A percentile compares a stretch with the other conserved stretches of the same genome.
Evolutionary conservation across 2,797 vertebrate species (phyloP).

Genomic region (Spondyliosoma cantharus): DNA sequence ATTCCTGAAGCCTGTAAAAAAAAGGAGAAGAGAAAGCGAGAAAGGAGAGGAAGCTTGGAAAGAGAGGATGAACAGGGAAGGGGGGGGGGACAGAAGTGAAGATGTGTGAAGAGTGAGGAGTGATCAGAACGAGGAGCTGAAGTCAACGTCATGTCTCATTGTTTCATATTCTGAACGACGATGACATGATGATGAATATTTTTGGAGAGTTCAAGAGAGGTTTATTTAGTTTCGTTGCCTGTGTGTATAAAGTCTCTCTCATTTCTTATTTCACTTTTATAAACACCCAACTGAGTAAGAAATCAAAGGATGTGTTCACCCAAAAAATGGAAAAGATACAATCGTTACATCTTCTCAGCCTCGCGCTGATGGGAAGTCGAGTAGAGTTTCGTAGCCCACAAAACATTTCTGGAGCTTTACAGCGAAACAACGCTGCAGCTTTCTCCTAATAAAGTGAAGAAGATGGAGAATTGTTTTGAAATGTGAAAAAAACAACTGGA

Average conservation of each 20-base stretch:
- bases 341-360: too few relatives aligned
- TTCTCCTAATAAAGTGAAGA: too few relatives aligned
- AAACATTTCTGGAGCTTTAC: too few relatives aligned
- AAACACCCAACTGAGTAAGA: background rate
- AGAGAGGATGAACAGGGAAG: constrained; percentile 41
- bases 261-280: background rate
- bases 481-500: too few relatives aligned
- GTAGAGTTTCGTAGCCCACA: too few relatives aligned
- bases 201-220: constrained; percentile 5
- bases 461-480: too few relatives aligned
- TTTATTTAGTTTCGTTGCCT: background rate
- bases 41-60: constrained; percentile 45
- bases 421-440: too few relatives aligned
- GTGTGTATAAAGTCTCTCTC: background rate
- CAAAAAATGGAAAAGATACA: too few relatives aligned
- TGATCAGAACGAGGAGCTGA: constrained; percentile 36
- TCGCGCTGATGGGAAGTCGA: too few relatives aligned
- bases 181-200: constrained; percentile 4
- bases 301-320: background rate
- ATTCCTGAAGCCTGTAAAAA: constrained; percentile 83
- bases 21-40: constrained; percentile 38
- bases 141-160: constrained; percentile 31
- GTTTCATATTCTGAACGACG: constrained; percentile 26
- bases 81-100: constrained; percentile 35
- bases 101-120: constrained; percentile 55